phyloP scores from a whole-genome alignment of 2,888 invertebrate genomes.

The Oasisia sp. region DNA sequence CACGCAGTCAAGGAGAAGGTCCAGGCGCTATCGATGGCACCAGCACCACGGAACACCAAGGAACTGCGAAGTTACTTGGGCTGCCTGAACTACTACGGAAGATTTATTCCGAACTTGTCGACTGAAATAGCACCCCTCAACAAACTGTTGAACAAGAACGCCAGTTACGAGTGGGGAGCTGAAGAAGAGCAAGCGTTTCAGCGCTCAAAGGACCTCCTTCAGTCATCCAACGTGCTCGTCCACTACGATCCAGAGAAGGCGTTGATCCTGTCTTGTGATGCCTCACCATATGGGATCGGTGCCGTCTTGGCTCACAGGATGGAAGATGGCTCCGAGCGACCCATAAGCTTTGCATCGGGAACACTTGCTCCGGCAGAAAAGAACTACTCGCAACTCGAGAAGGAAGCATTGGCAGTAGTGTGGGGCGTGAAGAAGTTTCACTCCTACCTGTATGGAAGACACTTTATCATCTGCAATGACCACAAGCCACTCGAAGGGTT shows the following conservation, averaged over 20 bases:
- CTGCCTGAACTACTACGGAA: background rate
- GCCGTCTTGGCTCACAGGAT: constrained; percentile 38
- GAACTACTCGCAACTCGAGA: constrained; percentile 36
- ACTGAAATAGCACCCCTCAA: background rate
- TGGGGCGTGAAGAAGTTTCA: constrained; percentile 36
- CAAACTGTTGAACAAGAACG: background rate
- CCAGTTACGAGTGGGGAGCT: background rate
- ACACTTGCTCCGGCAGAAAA: constrained; percentile 30
- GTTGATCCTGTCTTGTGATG: background rate
- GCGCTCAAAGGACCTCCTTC: background rate
- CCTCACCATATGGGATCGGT: constrained; percentile 28
- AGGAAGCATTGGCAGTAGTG: constrained; percentile 36
- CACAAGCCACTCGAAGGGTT: constrained; percentile 29
- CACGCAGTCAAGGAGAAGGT: background rate
- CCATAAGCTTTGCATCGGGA: constrained; percentile 34
- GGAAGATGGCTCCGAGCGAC: constrained; percentile 35
- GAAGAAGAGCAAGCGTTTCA: background rate
- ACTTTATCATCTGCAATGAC: constrained; percentile 31
- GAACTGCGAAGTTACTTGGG: background rate
- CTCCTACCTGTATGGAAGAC: constrained; percentile 34
- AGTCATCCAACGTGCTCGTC: background rate
- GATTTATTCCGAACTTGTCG: background rate
- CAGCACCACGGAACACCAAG: too few relatives aligned
- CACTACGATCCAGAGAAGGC: background rate
- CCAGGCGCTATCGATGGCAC: too few relatives aligned